Conservation (phyloP, 2,113 vertebrate genomes). For the Phyllostomus hastatus region DNA sequence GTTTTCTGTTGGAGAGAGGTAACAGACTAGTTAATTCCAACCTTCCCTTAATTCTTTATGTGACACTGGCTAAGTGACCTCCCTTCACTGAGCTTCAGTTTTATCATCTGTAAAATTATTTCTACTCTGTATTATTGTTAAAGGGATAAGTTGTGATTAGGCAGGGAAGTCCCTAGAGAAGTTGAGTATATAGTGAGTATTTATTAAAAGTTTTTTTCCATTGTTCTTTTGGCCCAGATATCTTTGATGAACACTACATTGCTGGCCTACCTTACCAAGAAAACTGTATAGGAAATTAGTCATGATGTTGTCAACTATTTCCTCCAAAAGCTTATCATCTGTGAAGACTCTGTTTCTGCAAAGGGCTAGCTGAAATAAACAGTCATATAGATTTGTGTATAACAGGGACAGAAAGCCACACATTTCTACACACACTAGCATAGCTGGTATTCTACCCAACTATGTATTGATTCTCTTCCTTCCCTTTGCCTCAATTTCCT, state of each 20-base stretch:
- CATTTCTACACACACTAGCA: accelerated
- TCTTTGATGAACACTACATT: neutral
- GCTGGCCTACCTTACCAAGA: neutral
- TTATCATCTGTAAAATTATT: neutral
- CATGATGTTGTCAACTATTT: neutral
- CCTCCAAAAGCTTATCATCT: neutral
- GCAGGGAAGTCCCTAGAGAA: neutral
- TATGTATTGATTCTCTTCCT: accelerated
- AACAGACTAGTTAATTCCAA: neutral
- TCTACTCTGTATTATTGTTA: neutral
- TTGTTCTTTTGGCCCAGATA: neutral
- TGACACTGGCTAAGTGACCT: neutral
- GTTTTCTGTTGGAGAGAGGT: neutral
- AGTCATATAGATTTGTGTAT: neutral
- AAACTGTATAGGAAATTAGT: neutral
- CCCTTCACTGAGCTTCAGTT: neutral
- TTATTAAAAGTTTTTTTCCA: neutral
- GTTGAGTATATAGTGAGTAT: neutral
- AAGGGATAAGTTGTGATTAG: neutral
- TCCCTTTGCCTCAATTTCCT: neutral
- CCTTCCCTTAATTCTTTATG: neutral
- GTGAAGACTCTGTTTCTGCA: neutral
- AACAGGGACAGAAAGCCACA: neutral
- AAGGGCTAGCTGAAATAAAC: neutral
- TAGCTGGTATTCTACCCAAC: neutral